Conservation (phyloP, 2,113 vertebrate genomes). For the Coregonus clupeaformis region DNA sequence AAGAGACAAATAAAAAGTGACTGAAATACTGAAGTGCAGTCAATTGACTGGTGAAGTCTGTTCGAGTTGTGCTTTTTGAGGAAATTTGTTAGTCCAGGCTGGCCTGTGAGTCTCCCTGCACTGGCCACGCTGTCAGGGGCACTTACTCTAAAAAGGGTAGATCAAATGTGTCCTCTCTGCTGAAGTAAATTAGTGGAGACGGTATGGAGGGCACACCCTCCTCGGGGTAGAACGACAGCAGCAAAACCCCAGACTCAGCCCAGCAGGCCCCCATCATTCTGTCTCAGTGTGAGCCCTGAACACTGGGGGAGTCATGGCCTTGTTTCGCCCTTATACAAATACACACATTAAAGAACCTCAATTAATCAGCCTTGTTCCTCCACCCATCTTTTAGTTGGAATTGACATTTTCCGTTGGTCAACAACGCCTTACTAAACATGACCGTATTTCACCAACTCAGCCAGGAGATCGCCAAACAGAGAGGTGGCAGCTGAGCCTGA, state of each 20-base stretch:
- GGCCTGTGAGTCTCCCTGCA: neutral
- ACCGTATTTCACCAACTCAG: neutral
- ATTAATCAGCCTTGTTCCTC: neutral
- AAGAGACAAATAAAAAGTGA: slow-evolving; percentile 44
- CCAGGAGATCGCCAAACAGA: neutral
- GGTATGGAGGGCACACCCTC: slow-evolving; percentile 21
- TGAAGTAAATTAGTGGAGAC: slow-evolving; percentile 60
- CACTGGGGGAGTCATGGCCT: slow-evolving; percentile 35
- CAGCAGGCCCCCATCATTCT: slow-evolving; percentile 49
- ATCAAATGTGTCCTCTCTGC: slow-evolving; percentile 56
- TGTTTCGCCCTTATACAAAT: slow-evolving; percentile 25
- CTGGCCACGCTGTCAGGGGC: slow-evolving; percentile 27
- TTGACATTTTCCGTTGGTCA: slow-evolving; percentile 22
- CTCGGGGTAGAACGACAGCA: slow-evolving; percentile 57
- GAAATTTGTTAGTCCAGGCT: slow-evolving; percentile 37
- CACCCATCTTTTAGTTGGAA: neutral
- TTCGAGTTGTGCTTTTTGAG: slow-evolving; percentile 36
- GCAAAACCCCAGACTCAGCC: slow-evolving; percentile 34
- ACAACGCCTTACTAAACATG: slow-evolving; percentile 21
- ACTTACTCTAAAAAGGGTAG: slow-evolving; percentile 51
- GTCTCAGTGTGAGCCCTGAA: slow-evolving; percentile 43
- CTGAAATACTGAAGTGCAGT: slow-evolving; percentile 13
- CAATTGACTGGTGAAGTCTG: slow-evolving; percentile 33
- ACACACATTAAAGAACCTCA: neutral
- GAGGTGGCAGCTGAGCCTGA: slow-evolving; percentile 32